Conservation (phyloP, 1,140 invertebrate genomes). For the Trigoniulus corallinus region DNA sequence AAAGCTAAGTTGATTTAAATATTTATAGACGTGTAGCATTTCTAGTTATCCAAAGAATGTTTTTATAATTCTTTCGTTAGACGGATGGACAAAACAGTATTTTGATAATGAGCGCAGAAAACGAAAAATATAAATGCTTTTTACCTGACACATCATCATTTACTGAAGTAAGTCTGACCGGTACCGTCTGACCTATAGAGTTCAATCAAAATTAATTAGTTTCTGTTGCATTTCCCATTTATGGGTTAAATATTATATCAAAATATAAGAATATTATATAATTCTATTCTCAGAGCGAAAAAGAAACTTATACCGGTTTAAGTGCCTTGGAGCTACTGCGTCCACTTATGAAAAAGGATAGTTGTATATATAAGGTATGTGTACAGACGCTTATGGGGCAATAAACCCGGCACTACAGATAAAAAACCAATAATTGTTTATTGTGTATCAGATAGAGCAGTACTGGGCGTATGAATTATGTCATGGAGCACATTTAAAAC, state of each 20-base stretch:
- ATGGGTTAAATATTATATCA: too few species aligned
- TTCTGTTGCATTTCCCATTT: too few species aligned
- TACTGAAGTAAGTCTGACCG: not conserved
- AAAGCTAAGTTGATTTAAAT: not conserved
- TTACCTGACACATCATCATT: not conserved
- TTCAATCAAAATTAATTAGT: too few species aligned
- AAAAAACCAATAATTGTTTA: conserved; percentile 9
- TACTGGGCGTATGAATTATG: conserved; percentile 98
- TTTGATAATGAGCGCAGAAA: conserved; percentile 28
- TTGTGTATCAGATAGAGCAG: conserved; percentile 47
- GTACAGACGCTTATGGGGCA: not conserved
- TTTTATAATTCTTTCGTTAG: not conserved
- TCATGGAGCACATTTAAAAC: conserved; percentile 72
- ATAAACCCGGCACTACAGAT: not conserved
- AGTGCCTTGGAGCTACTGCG: conserved; percentile 57
- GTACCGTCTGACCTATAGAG: too few species aligned
- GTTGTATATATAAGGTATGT: conserved; percentile 31
- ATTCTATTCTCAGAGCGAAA: not conserved
- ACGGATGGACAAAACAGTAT: conserved; percentile 11
- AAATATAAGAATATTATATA: too few species aligned
- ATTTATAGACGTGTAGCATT: not conserved
- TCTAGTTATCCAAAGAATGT: not conserved
- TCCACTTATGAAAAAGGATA: conserved; percentile 48
- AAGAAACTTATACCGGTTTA: conserved; percentile 32
- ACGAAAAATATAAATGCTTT: conserved; percentile 41